Conservation (phyloP, 2,888 invertebrate species). For the Holacanthella duospinosa region DNA sequence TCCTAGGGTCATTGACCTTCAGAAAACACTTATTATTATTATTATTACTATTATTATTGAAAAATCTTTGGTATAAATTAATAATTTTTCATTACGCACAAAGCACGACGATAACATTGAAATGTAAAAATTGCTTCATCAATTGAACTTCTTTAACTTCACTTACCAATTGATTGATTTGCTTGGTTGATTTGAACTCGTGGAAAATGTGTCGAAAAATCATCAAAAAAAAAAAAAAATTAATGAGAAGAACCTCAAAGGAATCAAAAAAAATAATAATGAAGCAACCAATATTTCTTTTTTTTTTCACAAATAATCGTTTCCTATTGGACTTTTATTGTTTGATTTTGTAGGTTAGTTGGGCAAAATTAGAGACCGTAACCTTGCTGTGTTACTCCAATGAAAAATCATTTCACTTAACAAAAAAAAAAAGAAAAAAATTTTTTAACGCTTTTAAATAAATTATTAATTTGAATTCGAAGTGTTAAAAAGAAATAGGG, state of each 20-base stretch:
- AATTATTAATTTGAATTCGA: too few species aligned
- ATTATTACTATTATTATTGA: too few species aligned
- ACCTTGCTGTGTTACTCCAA: neutral
- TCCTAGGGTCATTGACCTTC: too few species aligned
- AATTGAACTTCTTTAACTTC: too few species aligned
- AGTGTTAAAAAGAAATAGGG: neutral
- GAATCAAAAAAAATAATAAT: neutral
- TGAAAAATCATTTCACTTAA: neutral
- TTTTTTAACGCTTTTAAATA: neutral
- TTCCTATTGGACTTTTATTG: neutral
- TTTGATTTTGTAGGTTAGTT: constrained; percentile 3
- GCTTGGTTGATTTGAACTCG: neutral
- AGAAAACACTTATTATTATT: too few species aligned
- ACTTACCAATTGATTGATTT: too few species aligned
- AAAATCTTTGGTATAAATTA: too few species aligned
- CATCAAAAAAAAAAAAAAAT: neutral
- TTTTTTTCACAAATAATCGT: too few species aligned
- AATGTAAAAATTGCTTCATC: too few species aligned
- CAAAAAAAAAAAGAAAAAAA: neutral
- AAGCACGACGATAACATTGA: too few species aligned
- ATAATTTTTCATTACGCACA: too few species aligned
- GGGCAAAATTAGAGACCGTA: neutral
- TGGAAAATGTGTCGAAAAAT: neutral
- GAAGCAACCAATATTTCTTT: neutral
- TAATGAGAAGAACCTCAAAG: neutral